Evolutionary conservation across 2,113 vertebrate genomes (phyloP), one percentile per base, ranked within the genome.

Genomic region (Centropristis striata): DNA sequence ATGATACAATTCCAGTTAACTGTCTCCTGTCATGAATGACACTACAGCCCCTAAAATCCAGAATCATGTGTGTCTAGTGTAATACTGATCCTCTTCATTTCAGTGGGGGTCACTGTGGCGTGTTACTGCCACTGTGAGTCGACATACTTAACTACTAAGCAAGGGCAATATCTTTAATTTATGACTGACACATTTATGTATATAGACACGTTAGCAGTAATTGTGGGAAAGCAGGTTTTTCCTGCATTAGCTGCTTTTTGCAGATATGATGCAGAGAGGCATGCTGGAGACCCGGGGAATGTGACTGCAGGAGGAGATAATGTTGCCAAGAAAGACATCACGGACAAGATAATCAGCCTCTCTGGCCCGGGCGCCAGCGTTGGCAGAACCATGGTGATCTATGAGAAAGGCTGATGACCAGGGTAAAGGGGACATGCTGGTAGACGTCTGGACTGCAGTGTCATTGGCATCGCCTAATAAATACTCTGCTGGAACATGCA

Each of bases 351-450:
- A 0, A 88, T 99, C 77, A 91, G 94, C 5, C 96, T 99, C 8
- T 72, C 39, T 0, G 98, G 98, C 10, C 74, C 46, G 0, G 0
- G 91, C 18, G 96, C 94, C 13, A 92, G 99, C 83, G 95, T 99
- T 20, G 98, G 98, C 46, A 96, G 98, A 64, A 98, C 97, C 25
- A 96, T 97, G 95, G 98, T 99, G 97, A 95, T 99, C 86, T 98
- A 99, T 0, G 98, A 97, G 86, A 98, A n/a, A 96, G 81, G 9
- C 20, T 0, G 98, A 99, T 58, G 98, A 99, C 91, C 92, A 99
- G 90, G 98, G 98, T 59, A 96, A 84, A 96, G 98, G 98, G 0
- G 98, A 99, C 99, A 99, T 1, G 98, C 98, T 8, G 98, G 98
- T 0, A 64, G 89, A 4, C 98, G 98, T 28, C 73, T 98, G 92